These are phyloP conservation scores for Melipona quadrifasciata DNA, from an alignment of 1,140 invertebrate species.

Conservation along the genomic window DNA sequence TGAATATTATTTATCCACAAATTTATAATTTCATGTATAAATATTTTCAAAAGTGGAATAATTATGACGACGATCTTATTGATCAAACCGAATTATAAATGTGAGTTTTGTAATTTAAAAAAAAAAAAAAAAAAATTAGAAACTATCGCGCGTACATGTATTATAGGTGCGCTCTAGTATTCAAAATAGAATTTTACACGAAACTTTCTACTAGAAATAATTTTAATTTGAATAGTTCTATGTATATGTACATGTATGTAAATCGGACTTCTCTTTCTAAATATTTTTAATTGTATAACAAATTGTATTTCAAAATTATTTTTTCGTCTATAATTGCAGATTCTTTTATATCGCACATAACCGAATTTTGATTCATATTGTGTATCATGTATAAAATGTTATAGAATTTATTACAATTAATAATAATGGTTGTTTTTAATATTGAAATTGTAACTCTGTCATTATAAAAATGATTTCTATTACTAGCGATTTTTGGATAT, in stretches of 20 bases:
- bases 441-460: background rate
- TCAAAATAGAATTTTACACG: background rate
- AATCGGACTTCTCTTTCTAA: background rate
- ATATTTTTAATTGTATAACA: slow-evolving; percentile 1
- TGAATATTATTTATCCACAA: slow-evolving; percentile 16
- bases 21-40: slow-evolving; percentile 36
- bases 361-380: background rate
- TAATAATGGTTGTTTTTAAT: background rate
- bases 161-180: background rate
- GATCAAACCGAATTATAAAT: slow-evolving; percentile 23
- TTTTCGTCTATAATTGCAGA: background rate
- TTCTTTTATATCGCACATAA: background rate
- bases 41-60: slow-evolving; percentile 14
- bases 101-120: slow-evolving; percentile 21
- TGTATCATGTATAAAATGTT: slow-evolving; percentile 13
- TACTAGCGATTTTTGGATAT: background rate
- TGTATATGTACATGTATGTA: slow-evolving; percentile 1
- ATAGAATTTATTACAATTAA: background rate
- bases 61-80: background rate
- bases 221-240: slow-evolving; percentile 36
- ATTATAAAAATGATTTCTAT: background rate
- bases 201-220: slow-evolving; percentile 26
- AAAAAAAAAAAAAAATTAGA: background rate
- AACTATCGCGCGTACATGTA: background rate
- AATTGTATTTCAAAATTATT: background rate